Conservation (phyloP, 2,113 vertebrate species). For the Talpa occidentalis region DNA sequence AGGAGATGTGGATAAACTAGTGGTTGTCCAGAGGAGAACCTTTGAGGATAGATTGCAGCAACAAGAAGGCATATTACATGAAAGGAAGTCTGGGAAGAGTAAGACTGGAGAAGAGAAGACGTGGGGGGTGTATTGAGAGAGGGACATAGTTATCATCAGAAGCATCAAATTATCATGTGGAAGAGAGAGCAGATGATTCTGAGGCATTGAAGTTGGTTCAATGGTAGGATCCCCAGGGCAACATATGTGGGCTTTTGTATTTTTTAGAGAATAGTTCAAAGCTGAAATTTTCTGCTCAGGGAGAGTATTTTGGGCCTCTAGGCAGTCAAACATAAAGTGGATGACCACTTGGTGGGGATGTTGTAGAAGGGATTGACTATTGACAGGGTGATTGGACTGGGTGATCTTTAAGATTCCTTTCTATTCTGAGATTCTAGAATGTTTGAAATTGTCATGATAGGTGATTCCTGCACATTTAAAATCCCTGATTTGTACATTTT, state of each 20-base stretch:
- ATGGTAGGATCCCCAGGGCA: neutral
- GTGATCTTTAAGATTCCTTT: neutral
- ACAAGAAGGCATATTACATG: neutral
- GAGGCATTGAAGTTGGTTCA: neutral
- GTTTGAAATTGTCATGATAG: neutral
- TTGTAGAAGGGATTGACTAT: constrained; percentile 76
- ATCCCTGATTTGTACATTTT: neutral
- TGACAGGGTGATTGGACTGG: neutral
- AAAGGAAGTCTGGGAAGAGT: neutral
- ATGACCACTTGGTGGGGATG: constrained; percentile 80
- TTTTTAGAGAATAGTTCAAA: neutral
- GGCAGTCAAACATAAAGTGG: constrained; percentile 59
- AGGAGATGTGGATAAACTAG: neutral
- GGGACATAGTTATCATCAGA: neutral
- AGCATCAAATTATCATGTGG: neutral
- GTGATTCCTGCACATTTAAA: neutral
- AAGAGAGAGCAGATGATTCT: neutral
- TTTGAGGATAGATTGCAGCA: neutral
- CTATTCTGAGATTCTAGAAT: neutral
- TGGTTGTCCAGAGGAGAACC: neutral
- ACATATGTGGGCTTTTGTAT: neutral
- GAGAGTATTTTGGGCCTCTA: constrained; percentile 42
- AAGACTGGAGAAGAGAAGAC: neutral
- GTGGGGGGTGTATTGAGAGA: neutral
- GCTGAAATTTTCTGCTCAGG: neutral